Conservation (phyloP, 2,797 vertebrate species). For the Otus scops region DNA sequence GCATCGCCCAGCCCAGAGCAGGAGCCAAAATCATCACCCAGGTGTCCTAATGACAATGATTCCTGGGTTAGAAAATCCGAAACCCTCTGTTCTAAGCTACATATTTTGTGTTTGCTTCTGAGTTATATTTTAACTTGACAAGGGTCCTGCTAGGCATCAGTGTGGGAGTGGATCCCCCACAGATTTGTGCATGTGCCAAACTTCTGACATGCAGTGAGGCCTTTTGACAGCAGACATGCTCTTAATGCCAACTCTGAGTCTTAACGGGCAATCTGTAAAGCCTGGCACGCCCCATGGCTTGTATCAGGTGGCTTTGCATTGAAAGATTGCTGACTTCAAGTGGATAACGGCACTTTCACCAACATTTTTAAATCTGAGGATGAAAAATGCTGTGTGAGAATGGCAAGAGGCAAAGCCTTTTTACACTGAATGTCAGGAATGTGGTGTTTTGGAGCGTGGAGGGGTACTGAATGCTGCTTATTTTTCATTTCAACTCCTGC, state of each 20-base stretch:
- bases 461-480: background rate
- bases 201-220: background rate
- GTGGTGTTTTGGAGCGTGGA: background rate
- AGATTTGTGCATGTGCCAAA: background rate
- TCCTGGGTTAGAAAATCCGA: background rate
- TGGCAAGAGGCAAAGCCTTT: background rate
- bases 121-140: background rate
- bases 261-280: background rate
- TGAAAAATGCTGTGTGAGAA: background rate
- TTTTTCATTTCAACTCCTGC: background rate
- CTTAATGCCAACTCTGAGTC: background rate
- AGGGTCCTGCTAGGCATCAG: background rate
- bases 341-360: background rate
- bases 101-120: background rate
- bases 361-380: background rate
- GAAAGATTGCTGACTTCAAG: background rate
- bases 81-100: fast-evolving
- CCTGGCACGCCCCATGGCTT: background rate
- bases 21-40: background rate
- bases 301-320: background rate
- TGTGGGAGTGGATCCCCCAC: fast-evolving
- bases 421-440: background rate
- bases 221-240: background rate
- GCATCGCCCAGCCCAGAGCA: background rate
- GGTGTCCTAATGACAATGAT: background rate